phyloP scores from a whole-genome alignment of 2,888 invertebrate genomes.

The Thecocarcelia acutangulata region DNA sequence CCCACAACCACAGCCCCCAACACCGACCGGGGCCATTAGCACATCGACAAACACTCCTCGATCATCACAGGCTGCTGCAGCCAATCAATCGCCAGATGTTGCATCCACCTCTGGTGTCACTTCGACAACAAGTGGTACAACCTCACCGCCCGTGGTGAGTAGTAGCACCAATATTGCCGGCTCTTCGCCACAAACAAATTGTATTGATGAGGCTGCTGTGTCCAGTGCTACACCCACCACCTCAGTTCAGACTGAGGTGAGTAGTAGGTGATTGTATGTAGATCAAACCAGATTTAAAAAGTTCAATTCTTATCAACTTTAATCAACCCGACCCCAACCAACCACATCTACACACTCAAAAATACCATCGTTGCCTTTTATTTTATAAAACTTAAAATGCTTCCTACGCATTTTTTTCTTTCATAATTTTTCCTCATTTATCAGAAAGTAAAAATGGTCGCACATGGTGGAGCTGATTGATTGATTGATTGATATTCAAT shows the following conservation, averaged over 20 bases:
- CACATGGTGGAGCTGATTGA: constrained; percentile 18
- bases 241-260: constrained; percentile 69
- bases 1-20: constrained; percentile 42
- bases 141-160: constrained; percentile 79
- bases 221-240: constrained; percentile 76
- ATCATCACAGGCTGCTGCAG: constrained; percentile 50
- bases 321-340: constrained; percentile 7
- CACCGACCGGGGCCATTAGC: constrained; percentile 51
- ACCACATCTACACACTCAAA: constrained; percentile 10
- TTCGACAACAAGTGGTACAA: constrained; percentile 79
- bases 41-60: constrained; percentile 54
- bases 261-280: constrained; percentile 69
- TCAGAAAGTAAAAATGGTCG: background rate
- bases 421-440: background rate
- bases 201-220: constrained; percentile 76
- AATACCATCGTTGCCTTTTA: constrained; percentile 45
- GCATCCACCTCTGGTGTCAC: constrained; percentile 77
- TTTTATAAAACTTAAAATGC: constrained; percentile 19
- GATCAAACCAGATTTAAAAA: constrained; percentile 34
- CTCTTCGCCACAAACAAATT: constrained; percentile 68
- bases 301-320: constrained; percentile 20
- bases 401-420: background rate
- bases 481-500: constrained; percentile 6
- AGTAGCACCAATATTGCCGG: constrained; percentile 77
- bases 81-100: constrained; percentile 70